Percentiles rank a stretch among this genome's conserved stretches.
Conservation (phyloP, 2,113 vertebrate species). For the Marcusenius ussheri region DNA sequence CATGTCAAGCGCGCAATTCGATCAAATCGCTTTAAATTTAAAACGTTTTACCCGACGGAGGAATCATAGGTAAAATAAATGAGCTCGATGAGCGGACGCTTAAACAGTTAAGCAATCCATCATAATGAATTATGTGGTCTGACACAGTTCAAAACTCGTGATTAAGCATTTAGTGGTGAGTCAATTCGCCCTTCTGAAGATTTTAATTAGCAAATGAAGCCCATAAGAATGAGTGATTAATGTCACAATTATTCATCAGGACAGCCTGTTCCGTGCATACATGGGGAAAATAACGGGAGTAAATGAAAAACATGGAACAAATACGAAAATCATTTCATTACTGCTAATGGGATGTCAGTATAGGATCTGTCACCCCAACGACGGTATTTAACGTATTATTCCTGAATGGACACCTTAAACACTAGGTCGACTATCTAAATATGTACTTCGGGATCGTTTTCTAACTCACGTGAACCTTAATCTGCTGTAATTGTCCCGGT, state of each 20-base stretch:
- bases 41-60: slow-evolving; percentile 33
- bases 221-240: slow-evolving; percentile 81
- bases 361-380: slow-evolving; percentile 44
- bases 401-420: slow-evolving; percentile 54
- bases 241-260: slow-evolving; percentile 66
- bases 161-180: slow-evolving; percentile 76
- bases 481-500: neutral
- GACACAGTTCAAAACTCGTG: slow-evolving; percentile 60
- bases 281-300: slow-evolving; percentile 41
- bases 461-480: neutral
- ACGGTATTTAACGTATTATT: slow-evolving; percentile 42
- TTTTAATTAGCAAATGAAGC: slow-evolving; percentile 96
- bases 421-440: slow-evolving; percentile 53
- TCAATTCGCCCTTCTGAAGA: slow-evolving; percentile 78
- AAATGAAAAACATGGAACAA: slow-evolving; percentile 36
- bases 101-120: slow-evolving; percentile 46
- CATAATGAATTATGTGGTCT: slow-evolving; percentile 55
- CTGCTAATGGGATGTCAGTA: slow-evolving; percentile 37
- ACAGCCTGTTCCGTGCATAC: slow-evolving; percentile 8
- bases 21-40: slow-evolving; percentile 44
- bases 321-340: slow-evolving; percentile 59
- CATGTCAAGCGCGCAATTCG: slow-evolving; percentile 27
- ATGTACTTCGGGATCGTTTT: slow-evolving; percentile 10
- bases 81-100: slow-evolving; percentile 36
- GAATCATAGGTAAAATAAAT: slow-evolving; percentile 47